Base-by-base conservation (phyloP, 2,113 vertebrate genomes). In the Empidonax traillii region DNA sequence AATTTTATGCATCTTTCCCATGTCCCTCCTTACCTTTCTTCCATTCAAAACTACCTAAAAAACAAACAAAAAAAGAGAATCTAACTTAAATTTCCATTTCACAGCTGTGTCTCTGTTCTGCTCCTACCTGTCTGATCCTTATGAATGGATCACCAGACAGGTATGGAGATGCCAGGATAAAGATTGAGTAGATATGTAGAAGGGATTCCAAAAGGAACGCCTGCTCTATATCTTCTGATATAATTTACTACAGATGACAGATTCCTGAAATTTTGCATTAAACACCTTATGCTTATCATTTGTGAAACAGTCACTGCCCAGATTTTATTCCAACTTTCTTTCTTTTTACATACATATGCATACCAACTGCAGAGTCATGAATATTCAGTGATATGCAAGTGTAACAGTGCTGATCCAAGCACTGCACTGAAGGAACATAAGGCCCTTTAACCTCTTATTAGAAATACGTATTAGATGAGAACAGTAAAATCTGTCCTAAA, bases 251-350 rank as follows among this genome's bases (percentile, higher is more conserved):
- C 86, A 91, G 90, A 82, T 28, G 35, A 85, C 19, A 91, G 43
- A 85, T 68, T 31, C 8, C 19, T 56, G 24, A 43, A 83, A 73
- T 85, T 85, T 56, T 90, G 37, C 72, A 88, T 79, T 82, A 67
- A 75, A 79, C 27, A 87, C 33, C 30, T 79, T n/a, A 85, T 0
- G 2, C n/a, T 72, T 41, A 63, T n/a, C 8, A 59, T 61, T 68
- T 76, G 33, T 35, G 39, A 75, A 82, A 83, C 7, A 84, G 77
- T 41, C 27, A 65, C 21, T 68, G 62, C 81, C 25, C 35, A 78
- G 35, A 94, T 89, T 91, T 91, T 85, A 79, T 93, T 94, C 53
- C 56, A 72, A 19, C 44, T 65, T 89, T 78, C 61, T 39, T 81
- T 14, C 10, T 78, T 91, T 95, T 72, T 63, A 89, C 56, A 89